Percentiles rank a stretch among this genome's conserved stretches.
phyloP scores from a whole-genome alignment of 1,140 invertebrate genomes.

The Periplaneta americana region DNA sequence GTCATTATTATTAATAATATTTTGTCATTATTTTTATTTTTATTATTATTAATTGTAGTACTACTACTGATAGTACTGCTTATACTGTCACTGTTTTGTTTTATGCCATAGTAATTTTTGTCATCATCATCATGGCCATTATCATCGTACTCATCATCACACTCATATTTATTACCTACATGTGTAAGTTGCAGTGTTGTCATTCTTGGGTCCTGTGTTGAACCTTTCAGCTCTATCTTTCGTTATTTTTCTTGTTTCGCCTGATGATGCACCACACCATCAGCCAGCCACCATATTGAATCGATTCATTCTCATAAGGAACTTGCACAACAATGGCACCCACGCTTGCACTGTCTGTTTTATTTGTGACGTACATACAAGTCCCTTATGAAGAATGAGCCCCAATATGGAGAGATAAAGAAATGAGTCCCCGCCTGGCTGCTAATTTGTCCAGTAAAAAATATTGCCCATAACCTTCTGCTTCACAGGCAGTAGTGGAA shows the following conservation, averaged over 20 bases:
- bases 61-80: too few species aligned
- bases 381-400: background rate
- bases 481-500: background rate
- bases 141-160: too few species aligned
- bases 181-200: background rate
- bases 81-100: background rate
- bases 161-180: too few species aligned
- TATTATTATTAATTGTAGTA: background rate
- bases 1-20: background rate
- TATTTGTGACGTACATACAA: background rate
- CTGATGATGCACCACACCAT: background rate
- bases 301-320: background rate
- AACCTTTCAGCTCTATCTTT: background rate
- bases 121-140: background rate
- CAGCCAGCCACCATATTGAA: background rate
- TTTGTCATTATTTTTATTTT: slow-evolving; percentile 1
- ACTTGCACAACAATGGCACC: background rate
- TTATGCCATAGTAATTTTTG: background rate
- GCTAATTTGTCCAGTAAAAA: background rate
- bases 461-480: background rate
- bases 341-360: background rate
- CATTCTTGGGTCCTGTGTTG: background rate
- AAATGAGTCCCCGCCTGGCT: background rate
- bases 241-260: background rate
- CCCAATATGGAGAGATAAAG: background rate